Base-by-base conservation (phyloP, 2,113 vertebrate genomes). In the Varanus komodoensis region DNA sequence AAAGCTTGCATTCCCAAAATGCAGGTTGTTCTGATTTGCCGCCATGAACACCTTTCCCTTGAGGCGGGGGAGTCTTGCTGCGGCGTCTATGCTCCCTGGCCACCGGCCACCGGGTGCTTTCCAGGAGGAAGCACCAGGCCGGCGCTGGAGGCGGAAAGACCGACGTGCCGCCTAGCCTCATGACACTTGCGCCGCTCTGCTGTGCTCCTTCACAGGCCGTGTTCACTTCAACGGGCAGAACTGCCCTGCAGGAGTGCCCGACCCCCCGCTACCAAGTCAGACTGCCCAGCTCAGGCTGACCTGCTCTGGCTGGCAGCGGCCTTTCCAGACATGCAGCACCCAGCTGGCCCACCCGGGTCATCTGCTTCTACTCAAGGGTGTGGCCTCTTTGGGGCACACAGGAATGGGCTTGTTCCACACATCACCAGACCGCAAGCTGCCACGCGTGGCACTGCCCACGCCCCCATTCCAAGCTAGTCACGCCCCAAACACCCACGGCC, bases 1-100 rank as follows among this genome's bases (percentile, higher is more conserved):
- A 88, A 94, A 93, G 25, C 74, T 57, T 15, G 50, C 3, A 91
- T 17, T 84, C 44, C 25, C 92, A 82, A 89, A 25, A 87, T 6
- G 67, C 5, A 61, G 6, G 68, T 19, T 21, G 81, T 89, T 86
- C 87, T 25, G 87, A 8, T 38, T 61, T 74, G 8, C 32, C 32
- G 0, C 0, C 67, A 84, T 2, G 12, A 38, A 11, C 48, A 61
- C 87, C 52, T 92, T 91, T 12, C 52, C 5, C 11, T 0, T 71
- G 89, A 21, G 85, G 84, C 32, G 50, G 12, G 1, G 71, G 9
- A 32, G 32, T 44, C 29, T 38, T 83, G 84, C 71, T 38, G 69
- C 29, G 6, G 27, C 69, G 0, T 29, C 29, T 73, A 8, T 73
- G 71, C 11, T 32, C 71, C 8, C 6, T 27, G 68, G 23, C 4